phyloP scores from a whole-genome alignment of 1,140 invertebrate species.

The Globodera rostochiensis region DNA sequence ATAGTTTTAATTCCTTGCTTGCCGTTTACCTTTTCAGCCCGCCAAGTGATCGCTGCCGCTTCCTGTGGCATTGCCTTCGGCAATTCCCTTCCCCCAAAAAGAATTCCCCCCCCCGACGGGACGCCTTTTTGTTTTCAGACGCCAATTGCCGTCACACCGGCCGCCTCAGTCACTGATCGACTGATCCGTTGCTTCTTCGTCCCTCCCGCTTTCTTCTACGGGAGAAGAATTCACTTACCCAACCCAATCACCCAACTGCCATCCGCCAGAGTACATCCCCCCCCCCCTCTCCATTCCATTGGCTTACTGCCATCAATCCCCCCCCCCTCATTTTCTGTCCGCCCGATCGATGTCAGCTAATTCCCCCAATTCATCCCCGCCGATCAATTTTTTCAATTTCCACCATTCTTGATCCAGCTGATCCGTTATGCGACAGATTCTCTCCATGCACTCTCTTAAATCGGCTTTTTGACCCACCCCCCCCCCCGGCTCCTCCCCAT shows the following conservation, averaged over 20 bases:
- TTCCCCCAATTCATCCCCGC: not conserved
- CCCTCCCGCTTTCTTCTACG: not conserved
- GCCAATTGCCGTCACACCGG: not conserved
- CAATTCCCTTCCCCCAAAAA: too few species aligned
- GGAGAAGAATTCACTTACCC: not conserved
- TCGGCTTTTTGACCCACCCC: too few species aligned
- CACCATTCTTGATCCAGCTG: not conserved
- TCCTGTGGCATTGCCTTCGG: too few species aligned
- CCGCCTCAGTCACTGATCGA: not conserved
- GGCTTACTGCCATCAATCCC: not conserved
- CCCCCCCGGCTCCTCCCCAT: too few species aligned
- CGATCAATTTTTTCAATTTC: not conserved
- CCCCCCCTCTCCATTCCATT: not conserved
- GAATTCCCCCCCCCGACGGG: not conserved
- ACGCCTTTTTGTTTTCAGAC: not conserved
- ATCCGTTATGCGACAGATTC: too few species aligned
- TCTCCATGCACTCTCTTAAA: too few species aligned
- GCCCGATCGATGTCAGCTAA: too few species aligned
- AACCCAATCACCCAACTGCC: not conserved
- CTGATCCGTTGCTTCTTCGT: not conserved
- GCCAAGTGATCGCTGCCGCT: too few species aligned
- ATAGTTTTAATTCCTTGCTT: too few species aligned
- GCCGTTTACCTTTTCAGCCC: not conserved
- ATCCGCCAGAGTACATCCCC: not conserved
- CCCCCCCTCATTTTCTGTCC: too few species aligned